Evolutionary conservation across 2,113 vertebrate genomes (phyloP), one percentile per base, ranked within the genome.

Genomic region (Meriones unguiculatus): DNA sequence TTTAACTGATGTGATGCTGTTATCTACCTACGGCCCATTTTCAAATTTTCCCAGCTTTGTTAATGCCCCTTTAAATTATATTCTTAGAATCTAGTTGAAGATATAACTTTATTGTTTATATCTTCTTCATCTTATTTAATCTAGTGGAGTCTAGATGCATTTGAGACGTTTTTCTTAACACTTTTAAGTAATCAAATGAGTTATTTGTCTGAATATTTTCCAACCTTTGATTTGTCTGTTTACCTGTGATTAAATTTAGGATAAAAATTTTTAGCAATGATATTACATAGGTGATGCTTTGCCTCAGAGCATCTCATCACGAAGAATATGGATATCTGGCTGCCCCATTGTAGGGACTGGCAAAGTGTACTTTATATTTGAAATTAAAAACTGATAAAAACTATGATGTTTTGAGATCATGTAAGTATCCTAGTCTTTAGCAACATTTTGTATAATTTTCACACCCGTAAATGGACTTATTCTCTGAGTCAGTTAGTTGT

Each of bases 211-310:
- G 22, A 93, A 76, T 94, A 38, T 80, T 62, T 54, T 41, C 78
- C 32, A 73, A 7, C 65, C 82, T 85, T 96, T 54, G 25, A 73
- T 95, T 96, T 95, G 25, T 87, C 54, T 81, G 25, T 67, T 92
- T 87, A 4, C 5, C 38, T 72, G 65, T 50, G 35, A 75, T 76
- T 93, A 95, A 62, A 80, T 91, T 94, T 25, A 89, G 50, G 50
- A 8, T 84, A 93, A 87, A 69, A 9, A 80, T 73, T 90, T 94
- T 91, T 69, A n/a, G 52, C 24, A 89, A 57, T 30, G 25, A 50
- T 50, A 12, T 52, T 92, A 5, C 4, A 50, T 73, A 62, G 46
- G 38, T 95, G 62, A 69, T 95, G 32, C 78, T 85, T 80, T 8
- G 41, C 78, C 8, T 93, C 35, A 85, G 7, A 80, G 28, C 70